Base-by-base conservation (phyloP, 2,113 vertebrate genomes). In the Protobothrops mucrosquamatus region DNA sequence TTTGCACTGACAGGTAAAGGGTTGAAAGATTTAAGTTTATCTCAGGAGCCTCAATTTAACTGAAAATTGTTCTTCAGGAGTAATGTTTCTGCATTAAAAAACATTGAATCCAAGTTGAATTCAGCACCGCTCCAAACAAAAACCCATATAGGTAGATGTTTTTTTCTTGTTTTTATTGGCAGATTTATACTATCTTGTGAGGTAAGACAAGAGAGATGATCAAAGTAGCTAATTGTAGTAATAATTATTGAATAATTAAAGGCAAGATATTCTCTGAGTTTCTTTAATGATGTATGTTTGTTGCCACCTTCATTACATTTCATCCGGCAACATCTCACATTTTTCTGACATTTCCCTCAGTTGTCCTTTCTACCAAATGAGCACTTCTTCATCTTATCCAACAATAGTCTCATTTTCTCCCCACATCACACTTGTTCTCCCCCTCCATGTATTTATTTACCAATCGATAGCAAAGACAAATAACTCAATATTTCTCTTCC, bases 11-110 rank as follows among this genome's bases (percentile, higher is more conserved):
- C 92, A 96, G 92, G 94, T 87, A 93, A 94, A 87, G 92, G 93
- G 23, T 22, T 93, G 89, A 96, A 91, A 96, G 94, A 95, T 92
- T 94, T 94, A 95, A 95, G 87, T 95, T 94, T 94, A 90, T 91
- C 92, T 93, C 92, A 91, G 91, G 87, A 90, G 87, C 43, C 26
- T 95, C 91, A 56, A 56, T 95, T 93, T 88, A 93, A 69, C 43
- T 91, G 90, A 96, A 96, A 96, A 96, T 93, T 95, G 11, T 43
- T 89, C 64, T 94, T 95, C 91, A 93, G 86, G 81, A 89, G 57
- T 93, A 94, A 94, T 57, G 57, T n/a, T 23, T 94, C 74, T 95
- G 81, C 91, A 94, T 95, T 93, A 9, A 39, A 85, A 85, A 90
- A 34, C 90, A 69, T 89, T 95, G 92, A 91, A 64, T 91, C 88